Base-by-base conservation (phyloP, 2,113 vertebrate species). In the Cyphomyrus discorhynchus region DNA sequence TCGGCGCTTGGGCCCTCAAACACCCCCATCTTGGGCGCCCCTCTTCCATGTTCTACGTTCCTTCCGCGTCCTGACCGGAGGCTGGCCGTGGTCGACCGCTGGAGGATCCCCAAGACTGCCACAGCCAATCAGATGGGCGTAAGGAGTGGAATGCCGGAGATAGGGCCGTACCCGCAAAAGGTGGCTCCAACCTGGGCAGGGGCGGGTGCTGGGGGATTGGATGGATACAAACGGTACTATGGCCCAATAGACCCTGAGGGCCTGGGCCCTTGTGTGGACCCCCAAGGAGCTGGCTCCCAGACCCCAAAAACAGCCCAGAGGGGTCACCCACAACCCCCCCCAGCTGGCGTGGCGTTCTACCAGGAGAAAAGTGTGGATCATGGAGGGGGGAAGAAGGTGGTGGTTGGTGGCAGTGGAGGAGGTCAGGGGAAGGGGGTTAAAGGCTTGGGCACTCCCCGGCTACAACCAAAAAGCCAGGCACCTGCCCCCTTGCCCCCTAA, bases 231-330 rank as follows among this genome's bases (percentile, higher is more conserved):
- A 93, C 95, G 97, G 88, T 98, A 98, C 91, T 98, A 98, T 92
- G 97, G 97, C 91, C 97, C 97, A 92, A 98, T 98, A 93, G 97
- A 98, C 94, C 97, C 97, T 46, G 97, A 97, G 95, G 97, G 97
- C 91, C 95, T 98, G 93, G 96, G 96, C 89, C 94, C 96, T 94
- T 96, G 96, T 92, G 95, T 96, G 94, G 96, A 96, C 89, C 95
- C 96, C 90, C 95, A 96, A 88, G 93, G 94, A 15, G 90, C 86
- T 94, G 95, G 96, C 90, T 95, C 96, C 90, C 96, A 96, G 94
- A 96, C 96, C 94, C 96, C 96, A 93, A 96, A 96, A 95, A 95
- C 94, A 89, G 93, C 94, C 88, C 95, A 95, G 1, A 95, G 95
- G 94, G 94, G 95, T 92, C 96, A 95, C 92, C 94, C 95, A 70